Percentiles rank a stretch among this genome's conserved stretches.
These are phyloP conservation scores for Gymnocephalus cernua DNA, from an alignment of 2,113 vertebrate genomes.

Conservation along the genomic window DNA sequence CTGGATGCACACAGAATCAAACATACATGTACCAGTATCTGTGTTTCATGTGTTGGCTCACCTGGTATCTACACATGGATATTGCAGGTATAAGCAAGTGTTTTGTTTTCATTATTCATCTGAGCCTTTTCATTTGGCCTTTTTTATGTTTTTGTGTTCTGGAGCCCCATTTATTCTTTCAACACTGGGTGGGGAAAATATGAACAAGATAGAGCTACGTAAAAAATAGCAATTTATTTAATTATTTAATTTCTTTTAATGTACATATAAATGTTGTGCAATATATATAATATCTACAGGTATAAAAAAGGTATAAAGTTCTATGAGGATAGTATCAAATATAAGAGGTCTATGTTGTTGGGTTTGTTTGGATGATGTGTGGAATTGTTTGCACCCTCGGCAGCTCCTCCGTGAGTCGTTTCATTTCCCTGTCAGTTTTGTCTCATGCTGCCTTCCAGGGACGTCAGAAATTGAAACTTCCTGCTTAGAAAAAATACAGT, in stretches of 20 bases:
- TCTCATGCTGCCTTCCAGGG: constrained; percentile 35
- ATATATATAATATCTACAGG: constrained; percentile 80
- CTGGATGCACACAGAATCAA: constrained; percentile 18
- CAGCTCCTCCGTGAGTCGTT: constrained; percentile 16
- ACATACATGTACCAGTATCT: constrained; percentile 20
- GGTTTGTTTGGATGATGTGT: constrained; percentile 64
- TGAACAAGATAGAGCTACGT: constrained; percentile 51
- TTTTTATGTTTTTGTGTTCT: constrained; percentile 49
- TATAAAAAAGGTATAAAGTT: constrained; percentile 70
- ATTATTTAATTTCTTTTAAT: constrained; percentile 77
- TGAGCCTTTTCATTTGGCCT: constrained; percentile 34
- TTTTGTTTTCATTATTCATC: constrained; percentile 36
- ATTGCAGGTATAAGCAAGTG: constrained; percentile 21
- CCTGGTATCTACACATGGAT: constrained; percentile 31
- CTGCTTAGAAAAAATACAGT: background rate
- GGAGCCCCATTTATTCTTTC: constrained; percentile 31
- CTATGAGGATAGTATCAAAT: constrained; percentile 67
- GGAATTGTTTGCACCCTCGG: constrained; percentile 16
- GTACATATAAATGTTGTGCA: constrained; percentile 84
- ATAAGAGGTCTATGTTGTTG: constrained; percentile 66
- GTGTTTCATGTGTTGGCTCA: constrained; percentile 37
- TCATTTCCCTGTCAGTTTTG: constrained; percentile 30
- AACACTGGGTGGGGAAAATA: constrained; percentile 44
- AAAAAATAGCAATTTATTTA: constrained; percentile 72
- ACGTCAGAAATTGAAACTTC: constrained; percentile 38